phyloP scores from a whole-genome alignment of 2,797 vertebrate species.

The Chaunax sp. region DNA sequence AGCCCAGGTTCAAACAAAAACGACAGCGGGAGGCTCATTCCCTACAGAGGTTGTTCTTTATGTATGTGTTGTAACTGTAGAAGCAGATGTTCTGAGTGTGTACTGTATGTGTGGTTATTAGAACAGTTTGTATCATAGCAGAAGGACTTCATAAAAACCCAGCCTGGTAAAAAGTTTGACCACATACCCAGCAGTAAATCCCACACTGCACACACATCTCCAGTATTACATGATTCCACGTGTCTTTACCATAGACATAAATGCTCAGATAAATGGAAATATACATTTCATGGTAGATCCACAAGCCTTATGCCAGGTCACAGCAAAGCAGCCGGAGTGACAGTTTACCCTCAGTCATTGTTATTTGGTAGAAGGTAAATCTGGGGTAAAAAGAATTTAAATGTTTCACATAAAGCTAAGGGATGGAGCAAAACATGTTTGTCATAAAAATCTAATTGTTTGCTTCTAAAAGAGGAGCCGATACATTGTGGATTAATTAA shows the following conservation, averaged over 20 bases:
- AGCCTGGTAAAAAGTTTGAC: slow-evolving; percentile 50
- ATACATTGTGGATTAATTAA: background rate
- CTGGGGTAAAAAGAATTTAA: background rate
- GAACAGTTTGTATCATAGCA: slow-evolving; percentile 54
- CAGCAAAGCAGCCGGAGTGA: slow-evolving; percentile 36
- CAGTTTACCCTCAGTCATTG: slow-evolving; percentile 22
- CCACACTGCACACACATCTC: slow-evolving; percentile 41
- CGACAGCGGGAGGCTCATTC: slow-evolving; percentile 56
- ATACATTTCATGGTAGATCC: slow-evolving; percentile 63
- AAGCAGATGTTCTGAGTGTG: slow-evolving; percentile 40
- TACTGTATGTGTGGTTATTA: slow-evolving; percentile 45
- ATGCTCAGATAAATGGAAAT: slow-evolving; percentile 64
- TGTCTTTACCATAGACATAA: slow-evolving; percentile 33
- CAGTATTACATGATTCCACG: slow-evolving; percentile 28
- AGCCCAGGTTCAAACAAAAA: slow-evolving; percentile 61
- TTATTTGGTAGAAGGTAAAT: slow-evolving; percentile 26
- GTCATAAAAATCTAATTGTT: background rate
- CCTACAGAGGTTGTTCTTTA: slow-evolving; percentile 57
- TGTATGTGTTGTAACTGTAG: slow-evolving; percentile 60
- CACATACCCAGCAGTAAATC: slow-evolving; percentile 56
- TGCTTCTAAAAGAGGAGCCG: background rate
- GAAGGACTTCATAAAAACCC: slow-evolving; percentile 45
- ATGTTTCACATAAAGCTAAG: no score
- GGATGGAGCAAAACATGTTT: background rate
- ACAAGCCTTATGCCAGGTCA: slow-evolving; percentile 36